Evolutionary conservation across 1,140 invertebrate species (phyloP), one percentile per base, ranked within the genome.

Genomic region (Zaprionus gabonicus): DNA sequence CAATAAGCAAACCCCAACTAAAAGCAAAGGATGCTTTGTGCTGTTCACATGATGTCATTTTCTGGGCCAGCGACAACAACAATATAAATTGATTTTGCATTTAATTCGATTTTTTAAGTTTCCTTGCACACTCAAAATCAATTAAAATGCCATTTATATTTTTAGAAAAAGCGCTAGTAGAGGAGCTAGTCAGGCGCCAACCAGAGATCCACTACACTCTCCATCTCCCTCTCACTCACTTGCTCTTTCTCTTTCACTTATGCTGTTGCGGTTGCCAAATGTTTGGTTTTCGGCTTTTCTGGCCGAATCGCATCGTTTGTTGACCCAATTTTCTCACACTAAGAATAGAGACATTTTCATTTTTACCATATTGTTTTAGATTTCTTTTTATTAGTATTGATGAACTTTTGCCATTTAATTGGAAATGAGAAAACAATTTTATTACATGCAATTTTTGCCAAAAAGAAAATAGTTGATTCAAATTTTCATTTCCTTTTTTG

Each of bases 91-190:
- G 84, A 87, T 88, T 83, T 82, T 71, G 74, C 58, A 80, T 81
- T 71, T 81, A 87, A 88, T 69, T 57, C 49, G 71, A 66, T 71
- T 87, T 66, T 23, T 4, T 15, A 49, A 49, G 46, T 68, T 57
- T 72, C 41, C 51, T 34, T 53, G 51, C 64, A 71, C 65, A 80
- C 77, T 87, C 23, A 60, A 67, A 88, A 76, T 78, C 84, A 87
- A 87, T 87, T 87, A 88, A 87, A 75, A 78, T 20, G 60, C 34
- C 79, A 87, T 88, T 87, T 87, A 49, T 79, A 70, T 79, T 53
- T 76, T 69, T 70, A 82, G n/a, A 70, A 36, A 70, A 51, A 10
- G 41, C 9, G 46, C 46, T 44, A 15, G 6, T 15, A n/a, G 31
- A 34, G 9, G 31, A 34, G 31, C 25, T 60, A 31, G 28, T 41